Evolutionary conservation across 2,113 vertebrate species (phyloP), one percentile per base, ranked within the genome.

Genomic region (Halcyon malimbica): DNA sequence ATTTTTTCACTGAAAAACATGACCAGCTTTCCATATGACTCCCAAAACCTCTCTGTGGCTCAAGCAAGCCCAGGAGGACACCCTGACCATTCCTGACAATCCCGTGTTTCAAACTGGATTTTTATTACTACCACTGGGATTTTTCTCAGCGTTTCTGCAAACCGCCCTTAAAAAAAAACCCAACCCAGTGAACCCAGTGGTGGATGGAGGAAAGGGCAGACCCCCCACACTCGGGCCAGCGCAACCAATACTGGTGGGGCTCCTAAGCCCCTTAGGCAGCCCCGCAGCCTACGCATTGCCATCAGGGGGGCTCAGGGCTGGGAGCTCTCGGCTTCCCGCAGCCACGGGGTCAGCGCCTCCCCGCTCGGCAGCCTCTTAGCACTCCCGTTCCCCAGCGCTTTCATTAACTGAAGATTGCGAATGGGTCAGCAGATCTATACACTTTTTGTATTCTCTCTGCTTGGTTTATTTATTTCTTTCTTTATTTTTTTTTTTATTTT

Each of bases 351-450:
- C 91, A 76, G 65, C 1, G 28, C 78, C 93, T 83, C 50, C 78
- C 63, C 3, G 87, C 74, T n/a, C 78, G 1, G 67, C 70, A 39
- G 81, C 37, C 91, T 95, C 95, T 89, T 42, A 57, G 53, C 29
- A 4, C 83, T 69, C 16, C 83, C 14, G 26, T 75, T 94, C 86
- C 48, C 39, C 25, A 4, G 77, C 81, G 4, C 39, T 51, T 83
- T 94, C 94, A 96, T 94, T 96, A 96, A 93, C 91, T 67, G 91
- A 46, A 74, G 89, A 96, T 89, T 94, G 91, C 88, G 75, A 83
- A 74, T 65, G 88, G 96, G 93, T 95, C 91, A 96, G 93, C 91
- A 88, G 92, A 95, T 95, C 94, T 84, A 78, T 90, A 93, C 87
- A 79, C 87, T 73, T 44, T 28, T 68, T 93, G 90, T 90, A 73